Conservation (phyloP, 2,888 invertebrate species). For the Cyclophora albipunctata region DNA sequence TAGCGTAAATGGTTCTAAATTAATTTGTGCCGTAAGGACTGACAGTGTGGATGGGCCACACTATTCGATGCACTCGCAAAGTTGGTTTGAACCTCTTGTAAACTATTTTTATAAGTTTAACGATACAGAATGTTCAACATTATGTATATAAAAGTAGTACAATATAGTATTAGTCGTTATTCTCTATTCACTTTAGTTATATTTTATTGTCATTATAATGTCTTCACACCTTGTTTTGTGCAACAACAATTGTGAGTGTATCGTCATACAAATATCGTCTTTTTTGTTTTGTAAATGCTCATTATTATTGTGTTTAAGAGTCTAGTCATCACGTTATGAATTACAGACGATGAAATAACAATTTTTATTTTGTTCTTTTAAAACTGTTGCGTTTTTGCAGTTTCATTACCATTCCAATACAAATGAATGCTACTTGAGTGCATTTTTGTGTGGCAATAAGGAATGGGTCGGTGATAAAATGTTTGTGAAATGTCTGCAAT, state of each 20-base stretch:
- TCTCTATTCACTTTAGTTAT: neutral
- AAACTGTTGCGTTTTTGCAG: slow-evolving; percentile 11
- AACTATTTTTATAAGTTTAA: too few relatives aligned
- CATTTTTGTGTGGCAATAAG: slow-evolving; percentile 23
- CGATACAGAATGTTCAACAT: too few relatives aligned
- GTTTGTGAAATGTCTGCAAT: slow-evolving; percentile 18
- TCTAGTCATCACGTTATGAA: slow-evolving; percentile 70
- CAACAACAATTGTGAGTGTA: slow-evolving; percentile 31
- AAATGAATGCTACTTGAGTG: slow-evolving; percentile 20
- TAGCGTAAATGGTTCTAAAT: too few relatives aligned
- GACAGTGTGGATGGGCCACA: too few relatives aligned
- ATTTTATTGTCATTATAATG: neutral
- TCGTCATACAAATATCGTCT: slow-evolving; percentile 26
- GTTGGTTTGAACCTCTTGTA: slow-evolving; percentile 18
- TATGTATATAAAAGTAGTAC: neutral
- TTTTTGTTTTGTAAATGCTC: slow-evolving; percentile 70
- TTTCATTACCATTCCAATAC: slow-evolving; percentile 34
- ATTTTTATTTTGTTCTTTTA: slow-evolving; percentile 29
- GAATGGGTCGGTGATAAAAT: slow-evolving; percentile 28
- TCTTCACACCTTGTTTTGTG: neutral
- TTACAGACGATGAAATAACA: slow-evolving; percentile 51
- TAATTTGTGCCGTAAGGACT: too few relatives aligned
- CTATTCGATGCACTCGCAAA: slow-evolving; percentile 49
- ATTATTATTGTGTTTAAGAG: slow-evolving; percentile 71
- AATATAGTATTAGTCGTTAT: too few relatives aligned